Evolutionary conservation across 2,797 vertebrate genomes (phyloP), one percentile per base, ranked within the genome.

Genomic region (Micromesistius poutassou): DNA sequence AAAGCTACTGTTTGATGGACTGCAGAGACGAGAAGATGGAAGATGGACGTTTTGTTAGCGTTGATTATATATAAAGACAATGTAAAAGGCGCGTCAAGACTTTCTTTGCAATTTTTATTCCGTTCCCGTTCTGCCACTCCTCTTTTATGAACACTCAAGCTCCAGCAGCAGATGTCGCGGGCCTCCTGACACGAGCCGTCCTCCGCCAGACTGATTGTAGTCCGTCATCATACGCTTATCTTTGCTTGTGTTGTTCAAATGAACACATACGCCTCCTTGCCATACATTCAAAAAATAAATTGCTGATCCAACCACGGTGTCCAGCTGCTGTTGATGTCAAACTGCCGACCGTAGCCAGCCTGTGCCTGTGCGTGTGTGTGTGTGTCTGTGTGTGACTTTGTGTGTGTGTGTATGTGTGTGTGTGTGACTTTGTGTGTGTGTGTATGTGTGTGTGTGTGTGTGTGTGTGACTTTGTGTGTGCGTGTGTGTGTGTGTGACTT

Each of bases 1-100:
- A 72, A 75, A 82, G 82, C 86, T 85, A 3, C 82, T 79, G 77
- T 68, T 79, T 72, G 35, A 12, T 30, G 25, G 4, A 78, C 46
- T 55, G 46, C 46, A 22, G 46, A 55, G 46, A 55, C 16, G 19
- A 55, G 46, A 55, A 3, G 19, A 55, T 4, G 22, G 46, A 22
- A 19, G 46, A 55, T 7, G 14, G 46, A 55, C 0, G 46, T 4
- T 55, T 22, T 2, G 16, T 42, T 16, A 13, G 40, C 12, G 40
- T 42, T 42, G 13, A 22, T 55, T 22, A 55, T 55, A 22, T 50
- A 50, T 22, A 55, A 55, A 55, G 46, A 55, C 14, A 5, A 55
- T 55, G 1, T 55, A 55, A 5, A 55, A 55, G 46, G 19, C 46
- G 46, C 5, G 5, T 55, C 4, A 4, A 22, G 46, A 19, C 42